phyloP scores from a whole-genome alignment of 2,888 invertebrate species.

The Morpho achilles region DNA sequence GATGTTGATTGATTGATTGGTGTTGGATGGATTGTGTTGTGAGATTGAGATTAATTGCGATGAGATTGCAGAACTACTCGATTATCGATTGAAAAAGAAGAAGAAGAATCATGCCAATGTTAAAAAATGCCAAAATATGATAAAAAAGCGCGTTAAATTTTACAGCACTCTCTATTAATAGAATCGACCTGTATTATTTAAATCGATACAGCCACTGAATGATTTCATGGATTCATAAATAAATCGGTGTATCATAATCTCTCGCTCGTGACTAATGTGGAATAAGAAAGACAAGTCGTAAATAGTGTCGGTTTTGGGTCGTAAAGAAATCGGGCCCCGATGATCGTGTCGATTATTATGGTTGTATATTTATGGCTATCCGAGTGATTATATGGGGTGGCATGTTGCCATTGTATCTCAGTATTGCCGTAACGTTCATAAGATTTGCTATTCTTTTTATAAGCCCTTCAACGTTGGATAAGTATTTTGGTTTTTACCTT shows the following conservation, averaged over 20 bases:
- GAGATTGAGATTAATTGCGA: too few relatives aligned
- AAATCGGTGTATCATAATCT: conserved; percentile 34
- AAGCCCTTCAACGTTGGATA: not conserved
- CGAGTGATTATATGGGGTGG: conserved; percentile 12
- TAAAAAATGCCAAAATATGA: too few relatives aligned
- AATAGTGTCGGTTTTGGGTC: conserved; percentile 60
- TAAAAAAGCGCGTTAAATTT: too few relatives aligned
- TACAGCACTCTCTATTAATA: not conserved
- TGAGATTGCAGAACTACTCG: too few relatives aligned
- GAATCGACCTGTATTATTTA: not conserved
- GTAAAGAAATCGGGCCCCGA: conserved; percentile 59
- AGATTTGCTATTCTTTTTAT: conserved; percentile 4
- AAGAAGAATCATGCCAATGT: too few relatives aligned
- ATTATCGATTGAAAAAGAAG: too few relatives aligned
- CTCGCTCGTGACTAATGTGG: conserved; percentile 44
- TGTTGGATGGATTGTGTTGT: too few relatives aligned
- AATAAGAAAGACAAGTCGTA: conserved; percentile 39
- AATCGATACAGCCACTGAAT: not conserved
- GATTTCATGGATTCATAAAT: conserved; percentile 5
- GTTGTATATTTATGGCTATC: conserved; percentile 25
- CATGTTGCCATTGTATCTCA: conserved; percentile 3
- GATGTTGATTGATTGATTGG: too few relatives aligned
- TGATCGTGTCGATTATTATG: conserved; percentile 36
- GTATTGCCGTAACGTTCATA: not conserved
- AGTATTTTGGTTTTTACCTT: too few relatives aligned